Evolutionary conservation across 2,797 vertebrate species (phyloP).

Genomic region (Alauda arvensis): DNA sequence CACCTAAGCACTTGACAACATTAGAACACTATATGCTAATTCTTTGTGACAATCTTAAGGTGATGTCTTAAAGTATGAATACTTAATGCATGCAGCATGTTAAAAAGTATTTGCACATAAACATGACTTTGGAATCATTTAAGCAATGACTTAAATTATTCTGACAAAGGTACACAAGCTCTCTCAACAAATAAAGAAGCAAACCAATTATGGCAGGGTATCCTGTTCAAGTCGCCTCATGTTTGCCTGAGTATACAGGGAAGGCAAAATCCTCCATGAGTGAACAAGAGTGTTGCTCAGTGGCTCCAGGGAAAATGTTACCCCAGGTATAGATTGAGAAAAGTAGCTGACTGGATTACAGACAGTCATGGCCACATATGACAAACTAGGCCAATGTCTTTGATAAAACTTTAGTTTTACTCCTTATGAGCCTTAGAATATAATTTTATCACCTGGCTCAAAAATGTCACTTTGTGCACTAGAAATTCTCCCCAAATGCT

Average conservation of each 20-base stretch:
- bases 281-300: not conserved
- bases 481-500: not conserved
- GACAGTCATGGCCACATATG: not conserved
- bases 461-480: not conserved
- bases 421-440: not conserved
- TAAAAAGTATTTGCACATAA: conserved; percentile 10
- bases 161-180: not conserved
- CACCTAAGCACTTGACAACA: not conserved
- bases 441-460: not conserved
- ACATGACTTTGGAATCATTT: not conserved
- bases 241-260: not conserved
- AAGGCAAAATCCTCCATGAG: not conserved
- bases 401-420: not conserved
- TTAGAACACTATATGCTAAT: not conserved
- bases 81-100: not conserved
- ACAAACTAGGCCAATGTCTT: not conserved
- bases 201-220: not conserved
- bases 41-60: not conserved
- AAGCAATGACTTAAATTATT: not conserved
- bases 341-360: not conserved
- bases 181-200: not conserved
- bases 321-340: not conserved
- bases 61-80: not conserved
- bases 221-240: not conserved
- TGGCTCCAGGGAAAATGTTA: not conserved